Base-by-base conservation (phyloP, 2,888 invertebrate genomes). In the Cerastis leucographa region DNA sequence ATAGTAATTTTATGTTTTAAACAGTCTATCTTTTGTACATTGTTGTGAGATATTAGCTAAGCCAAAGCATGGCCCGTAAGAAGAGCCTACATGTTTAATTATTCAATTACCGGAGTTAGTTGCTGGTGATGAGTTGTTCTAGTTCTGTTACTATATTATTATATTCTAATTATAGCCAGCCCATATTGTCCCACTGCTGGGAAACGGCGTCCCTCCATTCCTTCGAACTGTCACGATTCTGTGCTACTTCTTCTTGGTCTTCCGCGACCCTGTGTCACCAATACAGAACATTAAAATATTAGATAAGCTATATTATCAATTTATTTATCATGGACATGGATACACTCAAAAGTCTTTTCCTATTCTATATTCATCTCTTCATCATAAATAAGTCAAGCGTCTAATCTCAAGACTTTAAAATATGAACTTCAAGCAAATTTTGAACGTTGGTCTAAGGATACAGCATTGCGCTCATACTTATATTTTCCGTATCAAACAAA, bases 401-500 rank as follows among this genome's bases (percentile, higher is more conserved):
- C 25, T 56, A 54, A 44, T 61, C 59, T 66, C 44, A 70, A 49
- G 54, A 74, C 35, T 83, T 75, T 83, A 83, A 82, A 85, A 67
- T 75, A 74, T 71, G 78, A 79, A 78, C 42, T 74, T 83, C 25
- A 65, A 74, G 59, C 71, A 80, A 83, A 66, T 80, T 85, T 85
- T 83, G 51, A 86, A 71, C 68, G 35, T 46, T 54, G 64, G 70
- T 72, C 65, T 80, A 80, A 88, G 85, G 88, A 90, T 90, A 91
- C 89, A 88, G 90, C 92, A 92, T 88, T 93, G 92, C 93, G 92
- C 90, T 94, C 95, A 94, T 94, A 94, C 94, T 95, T 95, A 95
- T 94, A 95, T 94, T 92, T 94, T 94, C 92, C 94, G 95, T 96
- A 97, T 96, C 96, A 97, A 97, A 97, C 96, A 96, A 97, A 97